Evolutionary conservation across 2,113 vertebrate genomes (phyloP).

Genomic region (Cranoglanis bouderius): DNA sequence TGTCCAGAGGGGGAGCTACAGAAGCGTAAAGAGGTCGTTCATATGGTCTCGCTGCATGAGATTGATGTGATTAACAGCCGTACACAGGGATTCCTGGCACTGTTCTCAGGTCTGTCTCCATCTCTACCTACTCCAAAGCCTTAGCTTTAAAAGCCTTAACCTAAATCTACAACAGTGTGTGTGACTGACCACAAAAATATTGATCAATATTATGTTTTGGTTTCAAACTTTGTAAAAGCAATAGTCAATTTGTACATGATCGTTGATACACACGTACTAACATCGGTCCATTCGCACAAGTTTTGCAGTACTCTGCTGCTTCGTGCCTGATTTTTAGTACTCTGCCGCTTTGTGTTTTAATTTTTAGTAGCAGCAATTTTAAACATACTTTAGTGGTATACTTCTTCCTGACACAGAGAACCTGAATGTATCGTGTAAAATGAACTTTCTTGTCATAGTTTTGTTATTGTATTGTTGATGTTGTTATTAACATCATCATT

Average conservation of each 20-base stretch:
- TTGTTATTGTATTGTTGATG: no score
- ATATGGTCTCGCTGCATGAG: conserved; percentile 91
- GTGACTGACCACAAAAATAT: not conserved
- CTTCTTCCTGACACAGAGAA: no score
- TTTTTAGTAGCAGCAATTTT: no score
- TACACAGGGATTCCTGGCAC: conserved; percentile 91
- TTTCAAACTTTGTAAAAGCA: no score
- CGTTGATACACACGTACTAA: no score
- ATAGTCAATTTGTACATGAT: no score
- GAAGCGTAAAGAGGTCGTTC: conserved; percentile 92
- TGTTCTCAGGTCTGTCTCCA: conserved; percentile 80
- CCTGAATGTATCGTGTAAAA: no score
- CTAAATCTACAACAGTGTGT: not conserved
- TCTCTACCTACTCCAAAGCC: not conserved
- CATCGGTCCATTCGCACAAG: no score
- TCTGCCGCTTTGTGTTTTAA: not conserved
- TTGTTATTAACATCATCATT: no score
- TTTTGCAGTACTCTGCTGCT: not conserved
- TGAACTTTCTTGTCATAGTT: no score
- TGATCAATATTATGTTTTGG: not conserved
- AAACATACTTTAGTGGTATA: no score
- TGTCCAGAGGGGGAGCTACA: conserved; percentile 93
- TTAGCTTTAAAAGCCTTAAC: not conserved
- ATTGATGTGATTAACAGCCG: conserved; percentile 95
- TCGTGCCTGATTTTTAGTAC: no score